A percentile compares a stretch with the other conserved stretches of the same genome.
phyloP scores from a whole-genome alignment of 2,113 vertebrate species.

The Mesitornis unicolor region DNA sequence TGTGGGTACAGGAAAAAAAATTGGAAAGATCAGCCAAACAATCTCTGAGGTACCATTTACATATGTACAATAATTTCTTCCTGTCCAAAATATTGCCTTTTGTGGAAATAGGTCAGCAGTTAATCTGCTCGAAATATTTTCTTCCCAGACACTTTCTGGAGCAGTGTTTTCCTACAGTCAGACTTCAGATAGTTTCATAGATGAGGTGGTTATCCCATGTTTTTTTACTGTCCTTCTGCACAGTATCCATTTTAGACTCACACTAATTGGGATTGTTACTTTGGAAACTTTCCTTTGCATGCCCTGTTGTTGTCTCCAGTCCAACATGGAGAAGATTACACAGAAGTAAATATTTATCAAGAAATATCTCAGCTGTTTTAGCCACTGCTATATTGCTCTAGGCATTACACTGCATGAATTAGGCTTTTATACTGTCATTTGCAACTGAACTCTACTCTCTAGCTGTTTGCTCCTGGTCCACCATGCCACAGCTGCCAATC shows the following conservation, averaged over 20 bases:
- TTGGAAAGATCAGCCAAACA: neutral
- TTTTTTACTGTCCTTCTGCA: neutral
- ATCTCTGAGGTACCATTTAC: neutral
- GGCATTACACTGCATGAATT: neutral
- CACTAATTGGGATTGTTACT: neutral
- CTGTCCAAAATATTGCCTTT: neutral
- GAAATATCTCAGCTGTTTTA: neutral
- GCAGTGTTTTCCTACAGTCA: neutral
- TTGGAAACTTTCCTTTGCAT: neutral
- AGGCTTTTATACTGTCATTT: neutral
- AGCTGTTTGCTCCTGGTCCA: neutral
- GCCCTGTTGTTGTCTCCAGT: neutral
- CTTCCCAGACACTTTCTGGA: neutral
- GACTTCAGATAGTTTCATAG: neutral
- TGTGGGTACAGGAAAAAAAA: neutral
- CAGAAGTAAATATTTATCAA: neutral
- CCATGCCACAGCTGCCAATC: neutral
- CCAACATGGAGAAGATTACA: neutral
- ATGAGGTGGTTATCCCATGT: neutral
- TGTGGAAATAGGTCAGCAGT: neutral
- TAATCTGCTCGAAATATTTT: neutral
- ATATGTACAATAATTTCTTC: neutral
- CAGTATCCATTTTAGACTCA: neutral
- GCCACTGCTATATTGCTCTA: neutral
- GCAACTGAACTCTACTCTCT: neutral